These are phyloP conservation scores for Sparidentex hasta DNA, from an alignment of 2,797 vertebrate species.

Conservation along the genomic window DNA sequence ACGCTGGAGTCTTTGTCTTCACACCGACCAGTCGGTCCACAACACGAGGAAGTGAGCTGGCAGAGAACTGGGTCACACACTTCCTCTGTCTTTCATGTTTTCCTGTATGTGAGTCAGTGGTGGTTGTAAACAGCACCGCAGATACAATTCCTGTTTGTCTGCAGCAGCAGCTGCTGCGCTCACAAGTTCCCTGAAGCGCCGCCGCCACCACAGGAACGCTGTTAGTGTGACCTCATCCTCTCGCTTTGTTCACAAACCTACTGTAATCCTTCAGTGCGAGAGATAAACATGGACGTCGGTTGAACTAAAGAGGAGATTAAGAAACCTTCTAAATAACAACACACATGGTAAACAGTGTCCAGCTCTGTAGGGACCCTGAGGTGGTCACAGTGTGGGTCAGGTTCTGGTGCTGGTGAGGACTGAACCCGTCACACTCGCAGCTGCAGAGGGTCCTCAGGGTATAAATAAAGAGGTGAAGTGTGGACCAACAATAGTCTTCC, in stretches of 20 bases:
- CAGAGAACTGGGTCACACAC: slow-evolving; percentile 37
- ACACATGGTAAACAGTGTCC: background rate
- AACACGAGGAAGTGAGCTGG: slow-evolving; percentile 30
- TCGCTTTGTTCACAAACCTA: background rate
- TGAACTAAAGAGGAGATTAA: background rate
- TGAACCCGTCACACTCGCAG: background rate
- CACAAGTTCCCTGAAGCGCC: slow-evolving; percentile 15
- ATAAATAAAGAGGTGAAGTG: slow-evolving; percentile 4
- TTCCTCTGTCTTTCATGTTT: slow-evolving; percentile 47
- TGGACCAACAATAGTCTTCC: slow-evolving; percentile 1
- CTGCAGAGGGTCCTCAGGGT: slow-evolving; percentile 2
- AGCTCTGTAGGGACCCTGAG: background rate
- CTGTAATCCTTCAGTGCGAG: slow-evolving; percentile 14
- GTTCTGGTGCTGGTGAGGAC: background rate
- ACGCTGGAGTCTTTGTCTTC: background rate
- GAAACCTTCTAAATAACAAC: background rate
- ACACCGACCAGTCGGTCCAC: background rate
- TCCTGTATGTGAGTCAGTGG: slow-evolving; percentile 48
- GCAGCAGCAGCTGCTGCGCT: slow-evolving; percentile 33
- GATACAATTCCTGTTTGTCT: slow-evolving; percentile 57
- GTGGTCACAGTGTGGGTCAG: background rate
- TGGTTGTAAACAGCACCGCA: slow-evolving; percentile 26
- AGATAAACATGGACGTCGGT: slow-evolving; percentile 3
- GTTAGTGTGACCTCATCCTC: slow-evolving; percentile 42
- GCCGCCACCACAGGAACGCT: background rate